Percentiles rank a stretch among this genome's conserved stretches.
phyloP scores from a whole-genome alignment of 1,140 invertebrate genomes.

The Apis laboriosa region DNA sequence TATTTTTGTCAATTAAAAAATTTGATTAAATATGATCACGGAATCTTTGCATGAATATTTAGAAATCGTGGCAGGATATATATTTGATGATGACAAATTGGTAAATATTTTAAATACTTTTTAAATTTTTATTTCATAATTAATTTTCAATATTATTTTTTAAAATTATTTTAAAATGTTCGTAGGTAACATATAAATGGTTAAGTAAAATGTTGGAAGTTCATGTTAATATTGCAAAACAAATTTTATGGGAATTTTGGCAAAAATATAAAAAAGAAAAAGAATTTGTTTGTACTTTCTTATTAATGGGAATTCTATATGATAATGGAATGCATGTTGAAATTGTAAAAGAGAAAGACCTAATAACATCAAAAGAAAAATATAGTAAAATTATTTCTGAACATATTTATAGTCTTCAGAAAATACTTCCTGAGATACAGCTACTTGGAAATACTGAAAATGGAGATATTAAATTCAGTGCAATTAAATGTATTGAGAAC shows the following conservation, averaged over 20 bases:
- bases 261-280: conserved; percentile 67
- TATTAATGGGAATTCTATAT: conserved; percentile 73
- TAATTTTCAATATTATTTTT: conserved; percentile 24
- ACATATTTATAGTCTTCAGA: conserved; percentile 79
- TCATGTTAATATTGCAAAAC: conserved; percentile 77
- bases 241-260: conserved; percentile 73
- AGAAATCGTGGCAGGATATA: conserved; percentile 59
- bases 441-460: conserved; percentile 66
- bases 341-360: conserved; percentile 70
- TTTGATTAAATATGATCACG: conserved; percentile 26
- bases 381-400: conserved; percentile 73
- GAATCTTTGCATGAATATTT: conserved; percentile 56
- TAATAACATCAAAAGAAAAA: conserved; percentile 69
- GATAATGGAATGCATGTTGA: conserved; percentile 74
- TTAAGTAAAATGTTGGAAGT: conserved; percentile 76
- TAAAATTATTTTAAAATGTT: conserved; percentile 20
- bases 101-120: conserved; percentile 53
- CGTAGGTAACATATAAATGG: conserved; percentile 79
- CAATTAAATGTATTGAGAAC: conserved; percentile 73
- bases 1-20: neutral
- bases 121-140: neutral
- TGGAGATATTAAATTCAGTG: conserved; percentile 71
- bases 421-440: conserved; percentile 70
- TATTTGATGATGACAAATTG: conserved; percentile 72
- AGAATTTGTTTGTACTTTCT: conserved; percentile 68